A percentile compares a stretch with the other conserved stretches of the same genome.
Evolutionary conservation across 2,113 vertebrate species (phyloP).

Genomic region (Neodon shergylaensis): DNA sequence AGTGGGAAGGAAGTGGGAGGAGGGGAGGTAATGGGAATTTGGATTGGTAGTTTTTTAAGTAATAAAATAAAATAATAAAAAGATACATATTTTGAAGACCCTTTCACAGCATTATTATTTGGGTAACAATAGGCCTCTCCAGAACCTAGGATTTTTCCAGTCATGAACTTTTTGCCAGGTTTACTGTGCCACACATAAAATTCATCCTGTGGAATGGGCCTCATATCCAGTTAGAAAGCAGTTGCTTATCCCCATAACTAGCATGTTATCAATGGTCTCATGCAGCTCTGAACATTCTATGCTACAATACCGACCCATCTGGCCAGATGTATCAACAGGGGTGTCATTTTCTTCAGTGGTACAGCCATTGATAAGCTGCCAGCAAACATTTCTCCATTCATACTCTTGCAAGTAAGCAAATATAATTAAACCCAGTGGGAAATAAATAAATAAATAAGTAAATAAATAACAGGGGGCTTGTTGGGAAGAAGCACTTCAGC

Average conservation of each 20-base stretch:
- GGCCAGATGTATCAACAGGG: background rate
- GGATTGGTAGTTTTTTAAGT: no score
- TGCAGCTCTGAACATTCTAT: background rate
- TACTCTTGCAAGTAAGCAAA: background rate
- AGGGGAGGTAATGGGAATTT: no score
- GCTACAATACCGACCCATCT: background rate
- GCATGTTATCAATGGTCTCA: background rate
- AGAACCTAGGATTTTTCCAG: background rate
- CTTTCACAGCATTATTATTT: background rate
- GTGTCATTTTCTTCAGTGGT: background rate
- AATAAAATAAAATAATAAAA: no score
- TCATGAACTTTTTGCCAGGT: background rate
- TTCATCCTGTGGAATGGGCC: background rate
- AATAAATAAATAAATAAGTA: background rate
- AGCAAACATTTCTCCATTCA: background rate
- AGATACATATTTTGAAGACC: background rate
- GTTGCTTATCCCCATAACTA: background rate
- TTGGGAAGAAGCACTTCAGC: background rate
- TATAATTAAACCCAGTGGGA: background rate
- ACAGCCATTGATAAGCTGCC: background rate
- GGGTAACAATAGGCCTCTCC: background rate
- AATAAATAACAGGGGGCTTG: background rate
- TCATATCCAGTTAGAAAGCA: background rate
- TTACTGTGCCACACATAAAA: background rate
- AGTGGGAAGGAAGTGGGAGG: no score